Base-by-base conservation (phyloP, 2,888 invertebrate species). In the Erynnis tages region DNA sequence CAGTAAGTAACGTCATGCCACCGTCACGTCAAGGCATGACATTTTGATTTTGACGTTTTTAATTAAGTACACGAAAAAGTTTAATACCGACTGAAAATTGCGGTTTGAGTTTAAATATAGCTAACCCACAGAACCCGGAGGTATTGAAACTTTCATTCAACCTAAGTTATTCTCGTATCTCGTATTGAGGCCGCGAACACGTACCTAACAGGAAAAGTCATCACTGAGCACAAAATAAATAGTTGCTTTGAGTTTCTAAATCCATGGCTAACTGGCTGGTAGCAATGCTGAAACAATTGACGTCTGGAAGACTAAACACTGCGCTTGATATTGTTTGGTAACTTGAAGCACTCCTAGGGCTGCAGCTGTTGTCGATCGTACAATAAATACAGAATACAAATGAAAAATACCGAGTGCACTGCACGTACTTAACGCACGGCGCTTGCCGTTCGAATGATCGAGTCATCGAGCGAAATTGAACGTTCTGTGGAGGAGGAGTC, bases 251-350 rank as follows among this genome's bases (percentile, higher is more conserved):
- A n/a, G n/a, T n/a, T n/a, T n/a, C n/a, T n/a, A n/a, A n/a, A n/a
- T n/a, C n/a, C n/a, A n/a, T n/a, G n/a, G n/a, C n/a, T 27, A 43
- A 34, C 49, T 50, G 49, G 49, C 41, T 13, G 7, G 34, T 11
- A 6, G 14, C 8, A 21, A 32, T 14, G 23, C 38, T 10, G 7
- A 48, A 49, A 50, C 49, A 41, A 41, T 17, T 27, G 49, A 43
- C 27, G 27, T 43, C 8, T 4, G 17, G 8, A 34, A 2, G 41
- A 34, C 41, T 25, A 50, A 50, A 50, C 41, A 43, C 25, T 41
- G 32, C 34, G 49, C 11, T 40, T 10, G 27, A 38, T 7, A 21
- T 38, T 34, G 32, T 27, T 50, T 35, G 49, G 23, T 19, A 6
- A 14, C 25, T 45, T 29, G 0, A n/a, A n/a, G 13, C 23, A 21